phyloP scores from a whole-genome alignment of 2,113 vertebrate species.

The Gobiocypris rarus region DNA sequence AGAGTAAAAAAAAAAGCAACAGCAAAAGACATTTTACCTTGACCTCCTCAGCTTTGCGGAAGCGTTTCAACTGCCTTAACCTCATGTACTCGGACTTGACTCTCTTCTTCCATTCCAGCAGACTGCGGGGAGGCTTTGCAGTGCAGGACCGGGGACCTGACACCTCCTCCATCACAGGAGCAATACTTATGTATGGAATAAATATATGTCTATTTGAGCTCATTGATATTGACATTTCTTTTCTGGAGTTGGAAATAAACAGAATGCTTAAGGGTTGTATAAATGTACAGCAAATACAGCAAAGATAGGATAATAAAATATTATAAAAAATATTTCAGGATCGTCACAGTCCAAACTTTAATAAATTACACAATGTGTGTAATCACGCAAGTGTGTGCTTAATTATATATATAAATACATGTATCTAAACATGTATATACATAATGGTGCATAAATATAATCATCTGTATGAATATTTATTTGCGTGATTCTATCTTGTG shows the following conservation, averaged over 20 bases:
- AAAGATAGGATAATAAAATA: not conserved
- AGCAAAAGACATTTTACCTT: constrained; percentile 77
- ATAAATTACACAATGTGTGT: no score
- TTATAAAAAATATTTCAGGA: not conserved
- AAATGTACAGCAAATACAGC: not conserved
- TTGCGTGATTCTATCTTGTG: not conserved
- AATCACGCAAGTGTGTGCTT: no score
- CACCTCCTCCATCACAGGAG: constrained; percentile 67
- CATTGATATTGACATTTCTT: not conserved
- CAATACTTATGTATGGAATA: not conserved
- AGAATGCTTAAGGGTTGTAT: not conserved
- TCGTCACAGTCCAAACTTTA: not conserved
- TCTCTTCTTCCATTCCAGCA: constrained; percentile 92
- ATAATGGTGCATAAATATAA: not conserved
- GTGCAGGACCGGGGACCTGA: constrained; percentile 40
- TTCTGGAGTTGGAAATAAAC: not conserved
- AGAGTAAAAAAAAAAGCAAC: no score
- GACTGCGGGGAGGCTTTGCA: constrained; percentile 70
- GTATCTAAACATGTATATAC: no score
- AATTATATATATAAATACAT: no score
- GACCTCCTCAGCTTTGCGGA: constrained; percentile 87
- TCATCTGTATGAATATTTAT: not conserved
- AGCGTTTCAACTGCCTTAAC: constrained; percentile 92
- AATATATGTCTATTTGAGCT: not conserved
- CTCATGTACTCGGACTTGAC: constrained; percentile 98